phyloP scores from a whole-genome alignment of 2,888 invertebrate species.

The Chrysomela aeneicollis region DNA sequence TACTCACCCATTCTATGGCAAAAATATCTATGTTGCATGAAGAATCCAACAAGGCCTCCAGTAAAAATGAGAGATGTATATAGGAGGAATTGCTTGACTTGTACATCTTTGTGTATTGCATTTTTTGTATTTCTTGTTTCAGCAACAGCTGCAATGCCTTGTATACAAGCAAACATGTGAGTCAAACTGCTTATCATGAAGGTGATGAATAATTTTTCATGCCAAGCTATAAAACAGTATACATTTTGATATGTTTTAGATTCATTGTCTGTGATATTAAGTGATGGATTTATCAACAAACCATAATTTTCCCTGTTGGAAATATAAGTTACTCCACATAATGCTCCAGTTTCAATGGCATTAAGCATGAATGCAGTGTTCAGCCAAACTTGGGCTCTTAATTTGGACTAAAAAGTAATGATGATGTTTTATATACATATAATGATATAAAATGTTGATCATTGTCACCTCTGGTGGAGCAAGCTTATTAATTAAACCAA shows the following conservation, averaged over 20 bases:
- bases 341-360: constrained; percentile 81
- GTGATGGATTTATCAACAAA: constrained; percentile 58
- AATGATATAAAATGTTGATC: neutral
- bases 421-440: neutral
- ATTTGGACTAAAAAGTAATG: constrained; percentile 59
- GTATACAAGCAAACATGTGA: constrained; percentile 82
- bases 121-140: constrained; percentile 50
- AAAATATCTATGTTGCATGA: constrained; percentile 10
- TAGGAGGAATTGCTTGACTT: constrained; percentile 1
- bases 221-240: constrained; percentile 82
- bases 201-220: constrained; percentile 89
- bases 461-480: constrained; percentile 64
- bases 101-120: constrained; percentile 5
- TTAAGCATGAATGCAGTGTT: constrained; percentile 83
- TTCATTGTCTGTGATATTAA: too few species aligned
- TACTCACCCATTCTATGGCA: neutral
- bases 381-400: constrained; percentile 69
- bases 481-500: constrained; percentile 69
- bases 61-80: neutral
- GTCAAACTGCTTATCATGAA: constrained; percentile 87
- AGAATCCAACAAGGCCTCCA: constrained; percentile 4
- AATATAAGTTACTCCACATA: constrained; percentile 93
- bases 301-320: constrained; percentile 96
- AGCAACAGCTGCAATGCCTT: constrained; percentile 61
- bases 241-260: neutral